A percentile compares a stretch with the other conserved stretches of the same genome.
Evolutionary conservation across 2,113 vertebrate genomes (phyloP).

Genomic region (cattle (Bos taurus)): ARS-UCD2.0 NC_037351.1:21473501-21474000

Average conservation of each 20-base stretch:
- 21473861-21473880: neutral
- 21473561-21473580: neutral
- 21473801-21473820: neutral
- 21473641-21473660: neutral
- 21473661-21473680: neutral
- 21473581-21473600: neutral
- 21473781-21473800: neutral
- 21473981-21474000: neutral
- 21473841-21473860: neutral
- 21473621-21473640: neutral
- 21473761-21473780: neutral
- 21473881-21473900: neutral
- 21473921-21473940: neutral
- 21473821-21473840: neutral
- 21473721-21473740: neutral
- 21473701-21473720: neutral
- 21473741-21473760: neutral
- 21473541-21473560: neutral
- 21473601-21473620: neutral
- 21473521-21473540: neutral
- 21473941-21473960: neutral
- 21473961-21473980: neutral
- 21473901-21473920: neutral
- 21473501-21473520: neutral
- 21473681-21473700: neutral